These are phyloP conservation scores for Tridacna gigas DNA, from an alignment of 2,888 invertebrate genomes.

Conservation along the genomic window DNA sequence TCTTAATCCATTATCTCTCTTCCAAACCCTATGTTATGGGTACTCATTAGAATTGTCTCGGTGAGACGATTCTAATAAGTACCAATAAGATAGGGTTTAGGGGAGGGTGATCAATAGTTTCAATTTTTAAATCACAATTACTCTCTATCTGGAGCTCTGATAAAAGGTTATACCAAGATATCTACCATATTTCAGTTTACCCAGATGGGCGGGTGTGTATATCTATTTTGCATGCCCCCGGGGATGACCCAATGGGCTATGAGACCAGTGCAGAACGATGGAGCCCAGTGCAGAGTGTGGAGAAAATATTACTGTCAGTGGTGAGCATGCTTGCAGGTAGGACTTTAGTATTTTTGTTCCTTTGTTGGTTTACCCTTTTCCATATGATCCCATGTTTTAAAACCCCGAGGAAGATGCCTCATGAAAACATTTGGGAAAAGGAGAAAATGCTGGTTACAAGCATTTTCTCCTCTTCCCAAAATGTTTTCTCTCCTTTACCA, in stretches of 20 bases:
- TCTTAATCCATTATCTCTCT: too few relatives aligned
- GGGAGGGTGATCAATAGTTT: too few relatives aligned
- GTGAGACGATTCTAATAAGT: too few relatives aligned
- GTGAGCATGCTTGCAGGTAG: conserved; percentile 98
- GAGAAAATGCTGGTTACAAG: background rate
- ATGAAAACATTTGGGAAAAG: background rate
- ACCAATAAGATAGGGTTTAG: too few relatives aligned
- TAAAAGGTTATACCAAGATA: too few relatives aligned
- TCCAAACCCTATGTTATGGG: too few relatives aligned
- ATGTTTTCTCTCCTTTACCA: background rate
- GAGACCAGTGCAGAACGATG: conserved; percentile 98
- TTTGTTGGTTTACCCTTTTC: background rate
- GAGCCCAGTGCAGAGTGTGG: conserved; percentile 99
- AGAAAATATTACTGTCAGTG: conserved; percentile 98
- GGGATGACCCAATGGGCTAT: conserved; percentile 99
- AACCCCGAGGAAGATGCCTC: background rate
- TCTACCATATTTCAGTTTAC: conserved; percentile 37
- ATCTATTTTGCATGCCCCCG: conserved; percentile 99
- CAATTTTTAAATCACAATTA: too few relatives aligned
- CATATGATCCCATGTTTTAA: background rate
- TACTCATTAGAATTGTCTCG: too few relatives aligned
- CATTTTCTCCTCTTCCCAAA: background rate
- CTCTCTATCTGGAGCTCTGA: too few relatives aligned
- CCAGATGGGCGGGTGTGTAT: conserved; percentile 98
- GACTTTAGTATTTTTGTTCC: conserved; percentile 15